Evolutionary conservation across 2,888 invertebrate species (phyloP).

Genomic region (Lochmaea capreae): DNA sequence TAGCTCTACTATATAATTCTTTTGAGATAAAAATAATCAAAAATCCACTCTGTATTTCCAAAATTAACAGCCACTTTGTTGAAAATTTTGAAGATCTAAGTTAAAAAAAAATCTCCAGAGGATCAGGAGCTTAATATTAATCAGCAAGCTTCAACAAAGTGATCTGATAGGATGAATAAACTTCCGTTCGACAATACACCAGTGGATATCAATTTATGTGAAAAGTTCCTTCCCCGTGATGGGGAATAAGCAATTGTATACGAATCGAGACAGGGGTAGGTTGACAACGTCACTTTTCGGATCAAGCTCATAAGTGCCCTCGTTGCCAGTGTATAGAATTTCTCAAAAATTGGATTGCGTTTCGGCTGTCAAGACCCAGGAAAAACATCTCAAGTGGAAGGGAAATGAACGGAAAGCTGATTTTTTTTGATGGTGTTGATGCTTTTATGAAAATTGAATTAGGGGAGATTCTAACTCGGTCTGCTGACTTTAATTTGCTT

Average conservation of each 20-base stretch:
- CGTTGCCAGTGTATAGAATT: slow-evolving; percentile 45
- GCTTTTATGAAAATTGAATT: slow-evolving; percentile 28
- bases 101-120: not conserved
- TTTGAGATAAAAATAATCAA: too few relatives aligned
- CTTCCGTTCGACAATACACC: not conserved
- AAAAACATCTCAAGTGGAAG: slow-evolving; percentile 36
- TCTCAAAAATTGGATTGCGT: slow-evolving; percentile 47
- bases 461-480: slow-evolving; percentile 7
- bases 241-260: slow-evolving; percentile 36
- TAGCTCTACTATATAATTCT: too few relatives aligned
- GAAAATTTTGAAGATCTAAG: too few relatives aligned
- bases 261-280: slow-evolving; percentile 38
- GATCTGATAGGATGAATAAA: not conserved
- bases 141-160: not conserved
- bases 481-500: slow-evolving; percentile 21
- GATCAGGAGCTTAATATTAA: not conserved
- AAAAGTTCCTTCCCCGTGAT: slow-evolving; percentile 15
- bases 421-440: slow-evolving; percentile 29
- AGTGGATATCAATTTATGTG: slow-evolving; percentile 9
- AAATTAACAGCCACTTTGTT: too few relatives aligned
- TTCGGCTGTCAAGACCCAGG: slow-evolving; percentile 36
- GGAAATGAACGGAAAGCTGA: slow-evolving; percentile 36
- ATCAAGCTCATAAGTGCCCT: slow-evolving; percentile 46
- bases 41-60: too few relatives aligned
- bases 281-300: slow-evolving; percentile 45